Evolutionary conservation across 2,888 invertebrate species (phyloP).

Genomic region (Cylloceria caligata): DNA sequence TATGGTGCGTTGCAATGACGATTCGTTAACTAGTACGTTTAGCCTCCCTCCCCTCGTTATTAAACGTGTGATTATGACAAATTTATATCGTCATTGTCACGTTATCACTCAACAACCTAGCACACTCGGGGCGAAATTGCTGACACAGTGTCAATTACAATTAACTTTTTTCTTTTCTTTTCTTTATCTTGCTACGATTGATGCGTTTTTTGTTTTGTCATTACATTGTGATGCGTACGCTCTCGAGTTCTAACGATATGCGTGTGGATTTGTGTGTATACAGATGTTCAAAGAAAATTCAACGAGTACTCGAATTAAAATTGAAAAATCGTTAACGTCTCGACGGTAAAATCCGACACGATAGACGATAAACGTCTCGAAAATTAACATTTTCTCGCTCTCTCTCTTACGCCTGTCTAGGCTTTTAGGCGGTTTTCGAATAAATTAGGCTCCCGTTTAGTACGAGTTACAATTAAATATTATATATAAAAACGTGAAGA

Average conservation of each 20-base stretch:
- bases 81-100: constrained; percentile 10
- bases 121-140: neutral
- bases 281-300: neutral
- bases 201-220: neutral
- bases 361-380: constrained; percentile 6
- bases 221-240: constrained; percentile 20
- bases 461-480: constrained; percentile 44
- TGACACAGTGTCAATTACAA: too few species aligned
- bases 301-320: constrained; percentile 8
- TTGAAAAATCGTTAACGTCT: constrained; percentile 23
- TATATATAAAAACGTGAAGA: constrained; percentile 72
- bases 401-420: constrained; percentile 14
- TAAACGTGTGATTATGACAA: constrained; percentile 16
- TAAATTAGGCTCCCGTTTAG: constrained; percentile 50
- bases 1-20: constrained; percentile 16
- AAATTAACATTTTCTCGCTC: constrained; percentile 25
- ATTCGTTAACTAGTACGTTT: constrained; percentile 32
- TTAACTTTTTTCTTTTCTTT: neutral
- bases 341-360: constrained; percentile 7
- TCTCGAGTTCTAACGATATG: constrained; percentile 52
- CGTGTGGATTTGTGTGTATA: constrained; percentile 25
- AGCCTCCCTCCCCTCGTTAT: neutral
- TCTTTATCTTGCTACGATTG: constrained; percentile 22
- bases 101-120: neutral
- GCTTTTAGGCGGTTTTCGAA: constrained; percentile 38